Evolutionary conservation across 2,888 invertebrate genomes (phyloP).

Genomic region (Limnephilus rhombicus): DNA sequence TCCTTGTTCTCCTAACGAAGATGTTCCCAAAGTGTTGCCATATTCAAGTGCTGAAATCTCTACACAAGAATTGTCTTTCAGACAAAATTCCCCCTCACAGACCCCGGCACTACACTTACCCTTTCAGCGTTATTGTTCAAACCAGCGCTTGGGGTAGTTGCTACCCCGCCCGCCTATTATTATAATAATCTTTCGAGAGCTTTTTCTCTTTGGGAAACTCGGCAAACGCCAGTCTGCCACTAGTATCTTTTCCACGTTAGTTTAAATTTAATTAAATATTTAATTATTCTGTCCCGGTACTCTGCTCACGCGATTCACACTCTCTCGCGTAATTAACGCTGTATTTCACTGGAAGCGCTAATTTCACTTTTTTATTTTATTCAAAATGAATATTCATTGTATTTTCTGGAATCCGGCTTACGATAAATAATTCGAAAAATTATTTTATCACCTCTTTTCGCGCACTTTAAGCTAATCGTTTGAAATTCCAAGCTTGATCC

Average conservation of each 20-base stretch:
- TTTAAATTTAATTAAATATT: constrained; percentile 41
- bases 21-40: constrained; percentile 12
- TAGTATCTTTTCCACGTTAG: constrained; percentile 24
- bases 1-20: neutral
- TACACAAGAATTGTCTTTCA: neutral
- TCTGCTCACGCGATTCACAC: constrained; percentile 19
- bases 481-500: neutral
- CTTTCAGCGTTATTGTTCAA: constrained; percentile 32
- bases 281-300: constrained; percentile 6
- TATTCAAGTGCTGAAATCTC: constrained; percentile 26
- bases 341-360: constrained; percentile 37
- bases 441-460: neutral
- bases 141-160: constrained; percentile 10
- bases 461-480: neutral
- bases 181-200: constrained; percentile 36
- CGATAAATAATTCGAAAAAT: neutral
- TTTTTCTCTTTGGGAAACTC: constrained; percentile 30
- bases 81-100: neutral
- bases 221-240: neutral
- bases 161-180: constrained; percentile 8
- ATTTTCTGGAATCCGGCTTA: neutral
- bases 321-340: constrained; percentile 30
- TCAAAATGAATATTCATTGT: neutral
- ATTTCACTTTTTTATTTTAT: constrained; percentile 9
- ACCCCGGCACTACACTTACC: constrained; percentile 31